Conservation (phyloP, 2,797 vertebrate species). For the Staurois parvus region DNA sequence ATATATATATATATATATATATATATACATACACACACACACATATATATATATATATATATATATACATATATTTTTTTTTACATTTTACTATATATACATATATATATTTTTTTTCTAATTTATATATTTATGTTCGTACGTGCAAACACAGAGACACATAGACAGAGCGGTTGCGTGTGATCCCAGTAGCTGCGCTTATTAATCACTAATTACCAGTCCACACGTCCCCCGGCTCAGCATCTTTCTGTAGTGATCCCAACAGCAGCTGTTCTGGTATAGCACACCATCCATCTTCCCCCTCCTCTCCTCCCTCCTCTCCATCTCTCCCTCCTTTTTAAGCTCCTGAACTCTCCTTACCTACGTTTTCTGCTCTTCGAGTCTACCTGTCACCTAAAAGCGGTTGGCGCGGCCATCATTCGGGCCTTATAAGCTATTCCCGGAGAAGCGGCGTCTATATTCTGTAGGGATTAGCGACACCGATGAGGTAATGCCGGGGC, state of each 20-base stretch:
- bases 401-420: neutral
- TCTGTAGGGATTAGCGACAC: neutral
- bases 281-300: conserved; percentile 11
- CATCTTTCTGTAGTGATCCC: conserved; percentile 60
- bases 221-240: conserved; percentile 49
- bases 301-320: conserved; percentile 60
- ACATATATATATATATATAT: neutral
- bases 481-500: neutral
- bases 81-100: too few relatives aligned
- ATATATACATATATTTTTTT: too few relatives aligned
- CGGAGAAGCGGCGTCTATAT: neutral
- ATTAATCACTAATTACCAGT: conserved; percentile 61
- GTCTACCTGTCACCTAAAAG: conserved; percentile 22
- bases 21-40: neutral
- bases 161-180: conserved; percentile 36
- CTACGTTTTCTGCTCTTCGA: neutral
- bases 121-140: neutral
- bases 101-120: neutral
- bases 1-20: neutral
- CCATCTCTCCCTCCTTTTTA: conserved; percentile 48
- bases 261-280: conserved; percentile 49
- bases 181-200: conserved; percentile 52
- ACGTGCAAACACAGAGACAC: neutral
- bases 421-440: neutral
- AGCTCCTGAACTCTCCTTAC: conserved; percentile 62